These are phyloP conservation scores for Plebejus argus DNA, from an alignment of 2,888 invertebrate genomes.

Conservation along the genomic window DNA sequence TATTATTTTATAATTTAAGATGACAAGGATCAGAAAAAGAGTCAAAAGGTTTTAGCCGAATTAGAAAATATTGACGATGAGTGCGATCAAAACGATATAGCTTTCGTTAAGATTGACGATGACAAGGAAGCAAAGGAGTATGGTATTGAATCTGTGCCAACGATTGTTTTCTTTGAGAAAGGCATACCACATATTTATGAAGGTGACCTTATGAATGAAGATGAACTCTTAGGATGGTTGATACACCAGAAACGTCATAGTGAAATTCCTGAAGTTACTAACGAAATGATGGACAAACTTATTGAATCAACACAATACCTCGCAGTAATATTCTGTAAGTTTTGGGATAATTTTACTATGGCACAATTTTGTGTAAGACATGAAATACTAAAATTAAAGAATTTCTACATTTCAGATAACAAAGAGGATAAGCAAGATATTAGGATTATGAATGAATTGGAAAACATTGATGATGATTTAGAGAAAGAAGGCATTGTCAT, in stretches of 20 bases:
- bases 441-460: slow-evolving; percentile 91
- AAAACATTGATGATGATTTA: slow-evolving; percentile 95
- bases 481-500: slow-evolving; percentile 95
- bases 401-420: slow-evolving; percentile 82
- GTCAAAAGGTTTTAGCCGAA: slow-evolving; percentile 90
- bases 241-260: slow-evolving; percentile 94
- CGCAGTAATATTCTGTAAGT: slow-evolving; percentile 95
- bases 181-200: slow-evolving; percentile 88
- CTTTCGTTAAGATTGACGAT: slow-evolving; percentile 95
- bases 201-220: slow-evolving; percentile 95
- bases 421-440: slow-evolving; percentile 95
- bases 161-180: slow-evolving; percentile 88
- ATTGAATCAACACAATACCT: slow-evolving; percentile 90
- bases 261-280: slow-evolving; percentile 95
- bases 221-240: slow-evolving; percentile 93
- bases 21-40: slow-evolving; percentile 94
- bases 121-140: slow-evolving; percentile 94
- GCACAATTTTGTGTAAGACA: background rate
- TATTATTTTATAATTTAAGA: slow-evolving; percentile 77
- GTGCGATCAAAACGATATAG: slow-evolving; percentile 94
- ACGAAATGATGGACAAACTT: slow-evolving; percentile 95
- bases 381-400: background rate
- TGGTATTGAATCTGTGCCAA: slow-evolving; percentile 91
- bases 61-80: slow-evolving; percentile 96
- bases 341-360: slow-evolving; percentile 30